Evolutionary conservation across 2,888 invertebrate species (phyloP).

Genomic region (Doris montereyensis): DNA sequence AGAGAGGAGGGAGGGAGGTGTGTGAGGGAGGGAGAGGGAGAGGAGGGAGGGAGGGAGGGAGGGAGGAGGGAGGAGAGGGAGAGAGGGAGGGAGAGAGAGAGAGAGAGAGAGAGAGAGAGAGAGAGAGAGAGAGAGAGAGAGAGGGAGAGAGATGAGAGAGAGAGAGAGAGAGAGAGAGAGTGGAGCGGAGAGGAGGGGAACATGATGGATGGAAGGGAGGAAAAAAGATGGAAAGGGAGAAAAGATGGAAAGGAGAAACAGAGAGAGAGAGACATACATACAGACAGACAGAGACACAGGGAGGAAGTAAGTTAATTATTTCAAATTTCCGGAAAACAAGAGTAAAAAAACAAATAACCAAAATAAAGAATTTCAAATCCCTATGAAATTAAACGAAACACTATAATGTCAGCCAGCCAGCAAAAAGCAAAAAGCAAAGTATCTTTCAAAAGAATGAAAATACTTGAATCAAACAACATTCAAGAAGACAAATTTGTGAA

Average conservation of each 20-base stretch:
- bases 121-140: background rate
- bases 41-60: conserved; percentile 5
- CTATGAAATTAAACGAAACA: too few species aligned
- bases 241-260: background rate
- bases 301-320: too few species aligned
- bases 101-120: background rate
- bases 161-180: background rate
- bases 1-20: background rate
- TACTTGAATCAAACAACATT: too few species aligned
- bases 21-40: background rate
- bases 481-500: too few species aligned
- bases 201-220: background rate
- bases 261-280: background rate
- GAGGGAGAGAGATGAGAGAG: background rate
- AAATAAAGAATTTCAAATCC: background rate
- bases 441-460: too few species aligned
- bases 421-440: background rate
- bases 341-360: background rate
- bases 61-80: conserved; percentile 1
- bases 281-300: background rate
- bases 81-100: conserved; percentile 7
- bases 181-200: background rate
- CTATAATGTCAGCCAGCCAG: conserved; percentile 4
- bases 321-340: too few species aligned
- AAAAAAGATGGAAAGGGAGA: background rate